A percentile compares a stretch with the other conserved stretches of the same genome.
Evolutionary conservation across 2,797 vertebrate species (phyloP).

Genomic region (Numenius phaeopus): DNA sequence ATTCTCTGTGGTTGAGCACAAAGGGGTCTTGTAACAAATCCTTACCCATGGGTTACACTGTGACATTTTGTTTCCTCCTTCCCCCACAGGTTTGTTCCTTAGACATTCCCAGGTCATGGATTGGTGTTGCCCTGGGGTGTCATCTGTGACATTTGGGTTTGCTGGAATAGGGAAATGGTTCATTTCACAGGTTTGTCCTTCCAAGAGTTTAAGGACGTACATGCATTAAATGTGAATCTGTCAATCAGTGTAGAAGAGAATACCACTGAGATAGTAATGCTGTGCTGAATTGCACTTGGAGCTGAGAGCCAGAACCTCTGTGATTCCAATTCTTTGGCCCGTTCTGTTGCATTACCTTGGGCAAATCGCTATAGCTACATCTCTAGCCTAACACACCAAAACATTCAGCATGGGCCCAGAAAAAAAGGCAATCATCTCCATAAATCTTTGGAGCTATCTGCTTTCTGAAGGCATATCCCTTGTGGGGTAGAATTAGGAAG

Average conservation of each 20-base stretch:
- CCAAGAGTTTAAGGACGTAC: neutral
- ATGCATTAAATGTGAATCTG: neutral
- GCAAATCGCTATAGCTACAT: neutral
- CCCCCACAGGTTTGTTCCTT: neutral
- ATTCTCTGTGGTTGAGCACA: neutral
- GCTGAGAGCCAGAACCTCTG: neutral
- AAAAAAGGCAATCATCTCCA: neutral
- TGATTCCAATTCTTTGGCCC: neutral
- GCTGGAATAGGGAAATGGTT: neutral
- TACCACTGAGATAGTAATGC: neutral
- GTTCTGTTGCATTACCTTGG: neutral
- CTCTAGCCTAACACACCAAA: neutral
- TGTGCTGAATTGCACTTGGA: neutral
- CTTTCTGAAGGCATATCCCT: neutral
- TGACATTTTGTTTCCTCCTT: neutral
- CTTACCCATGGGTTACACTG: fast-evolving
- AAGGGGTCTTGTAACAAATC: neutral
- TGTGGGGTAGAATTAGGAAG: neutral
- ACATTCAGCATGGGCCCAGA: neutral
- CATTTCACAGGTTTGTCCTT: neutral
- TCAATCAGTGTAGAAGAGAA: neutral
- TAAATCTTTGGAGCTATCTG: neutral
- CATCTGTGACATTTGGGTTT: neutral
- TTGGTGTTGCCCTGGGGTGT: neutral
- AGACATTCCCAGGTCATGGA: neutral